Percentiles rank a stretch among this genome's conserved stretches.
These are phyloP conservation scores for Rhynchomys soricoides DNA, from an alignment of 2,113 vertebrate species.

Conservation along the genomic window DNA sequence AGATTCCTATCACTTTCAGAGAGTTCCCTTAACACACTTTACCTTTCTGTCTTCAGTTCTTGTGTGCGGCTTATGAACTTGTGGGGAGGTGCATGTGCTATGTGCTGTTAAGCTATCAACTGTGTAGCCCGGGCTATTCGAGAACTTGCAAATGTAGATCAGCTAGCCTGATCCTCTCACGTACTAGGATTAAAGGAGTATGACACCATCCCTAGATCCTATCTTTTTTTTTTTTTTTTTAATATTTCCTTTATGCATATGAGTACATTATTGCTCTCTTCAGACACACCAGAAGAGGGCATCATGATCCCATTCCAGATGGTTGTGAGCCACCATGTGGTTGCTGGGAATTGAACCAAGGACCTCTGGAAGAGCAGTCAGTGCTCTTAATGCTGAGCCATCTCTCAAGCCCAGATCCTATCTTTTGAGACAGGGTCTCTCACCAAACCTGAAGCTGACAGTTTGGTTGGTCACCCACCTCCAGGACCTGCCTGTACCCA, in stretches of 20 bases:
- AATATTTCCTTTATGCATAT: too few species aligned
- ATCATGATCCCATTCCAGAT: too few species aligned
- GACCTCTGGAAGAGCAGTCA: too few species aligned
- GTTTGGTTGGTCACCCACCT: not conserved
- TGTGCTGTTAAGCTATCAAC: not conserved
- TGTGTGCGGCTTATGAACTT: not conserved
- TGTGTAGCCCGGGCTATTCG: not conserved
- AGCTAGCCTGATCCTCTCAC: not conserved
- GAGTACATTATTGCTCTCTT: too few species aligned
- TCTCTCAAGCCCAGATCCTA: too few species aligned
- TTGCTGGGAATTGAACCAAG: too few species aligned
- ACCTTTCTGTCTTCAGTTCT: not conserved
- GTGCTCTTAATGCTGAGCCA: too few species aligned
- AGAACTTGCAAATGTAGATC: not conserved
- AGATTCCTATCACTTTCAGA: not conserved
- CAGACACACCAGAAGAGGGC: too few species aligned
- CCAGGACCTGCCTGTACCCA: not conserved
- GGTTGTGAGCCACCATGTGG: too few species aligned
- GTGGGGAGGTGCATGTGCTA: not conserved
- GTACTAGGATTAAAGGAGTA: not conserved
- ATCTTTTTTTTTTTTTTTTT: too few species aligned
- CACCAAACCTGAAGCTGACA: not conserved
- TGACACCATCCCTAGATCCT: not conserved
- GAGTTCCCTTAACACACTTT: not conserved
- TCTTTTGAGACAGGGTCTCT: not conserved